Conservation (phyloP, 1,140 invertebrate species). For the Chrysomallon squamiferum region DNA sequence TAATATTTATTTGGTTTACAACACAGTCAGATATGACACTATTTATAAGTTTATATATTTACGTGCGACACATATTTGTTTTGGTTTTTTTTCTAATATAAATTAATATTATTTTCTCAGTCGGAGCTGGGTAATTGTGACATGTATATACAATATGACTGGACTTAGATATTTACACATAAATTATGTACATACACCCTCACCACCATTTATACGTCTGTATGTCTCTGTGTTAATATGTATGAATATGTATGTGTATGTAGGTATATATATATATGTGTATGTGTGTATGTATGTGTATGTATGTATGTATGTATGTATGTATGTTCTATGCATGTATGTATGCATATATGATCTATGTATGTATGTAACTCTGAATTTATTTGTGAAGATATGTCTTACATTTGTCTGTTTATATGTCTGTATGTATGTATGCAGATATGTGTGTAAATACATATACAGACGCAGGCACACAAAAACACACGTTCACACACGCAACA, state of each 20-base stretch:
- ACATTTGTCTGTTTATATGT: slow-evolving; percentile 1
- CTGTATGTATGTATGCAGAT: neutral
- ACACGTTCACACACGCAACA: too few species aligned
- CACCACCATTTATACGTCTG: too few species aligned
- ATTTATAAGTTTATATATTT: neutral
- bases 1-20: neutral
- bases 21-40: neutral
- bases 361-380: neutral
- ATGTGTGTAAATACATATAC: too few species aligned
- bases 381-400: neutral
- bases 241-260: neutral
- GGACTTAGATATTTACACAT: too few species aligned
- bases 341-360: slow-evolving; percentile 1
- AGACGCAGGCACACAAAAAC: too few species aligned
- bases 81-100: neutral
- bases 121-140: too few species aligned
- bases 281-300: slow-evolving; percentile 11
- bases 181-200: too few species aligned
- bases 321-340: slow-evolving; percentile 1
- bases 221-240: neutral
- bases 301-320: slow-evolving; percentile 3
- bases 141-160: too few species aligned
- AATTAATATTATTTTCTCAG: too few species aligned
- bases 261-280: too few species aligned
- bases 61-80: neutral